phyloP scores from a whole-genome alignment of 2,888 invertebrate genomes.

The Heliconius ethilla region DNA sequence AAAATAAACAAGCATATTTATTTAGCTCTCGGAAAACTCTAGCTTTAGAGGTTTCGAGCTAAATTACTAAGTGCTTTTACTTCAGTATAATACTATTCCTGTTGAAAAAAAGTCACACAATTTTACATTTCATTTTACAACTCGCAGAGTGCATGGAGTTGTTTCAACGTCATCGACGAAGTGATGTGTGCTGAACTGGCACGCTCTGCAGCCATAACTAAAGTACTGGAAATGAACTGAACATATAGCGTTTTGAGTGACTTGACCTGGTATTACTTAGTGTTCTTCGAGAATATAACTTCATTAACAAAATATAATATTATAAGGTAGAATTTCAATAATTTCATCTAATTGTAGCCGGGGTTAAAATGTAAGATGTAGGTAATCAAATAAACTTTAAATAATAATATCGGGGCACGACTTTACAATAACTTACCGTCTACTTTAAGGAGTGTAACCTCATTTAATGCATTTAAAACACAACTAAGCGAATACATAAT shows the following conservation, averaged over 20 bases:
- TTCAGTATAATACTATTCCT: neutral
- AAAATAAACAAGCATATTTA: slow-evolving; percentile 17
- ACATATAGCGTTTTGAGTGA: neutral
- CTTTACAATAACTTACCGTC: no score
- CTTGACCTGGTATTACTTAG: neutral
- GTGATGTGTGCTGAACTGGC: slow-evolving; percentile 6
- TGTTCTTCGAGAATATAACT: no score
- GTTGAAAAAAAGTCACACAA: slow-evolving; percentile 6
- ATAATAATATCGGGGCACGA: no score
- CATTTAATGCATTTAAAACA: no score
- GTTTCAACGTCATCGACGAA: neutral
- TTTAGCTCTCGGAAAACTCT: neutral
- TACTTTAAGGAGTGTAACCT: no score
- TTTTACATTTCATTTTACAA: neutral
- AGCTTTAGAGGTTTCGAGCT: slow-evolving; percentile 11
- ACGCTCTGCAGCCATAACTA: neutral
- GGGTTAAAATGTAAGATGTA: neutral
- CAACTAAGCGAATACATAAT: no score
- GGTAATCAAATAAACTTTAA: no score
- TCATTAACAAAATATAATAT: no score
- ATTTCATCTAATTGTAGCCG: no score
- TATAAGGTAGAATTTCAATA: no score
- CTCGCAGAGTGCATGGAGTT: neutral
- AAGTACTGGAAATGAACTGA: neutral
- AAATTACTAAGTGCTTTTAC: slow-evolving; percentile 14